These are phyloP conservation scores for Shinisaurus crocodilurus DNA, from an alignment of 2,113 vertebrate genomes.

Conservation along the genomic window DNA sequence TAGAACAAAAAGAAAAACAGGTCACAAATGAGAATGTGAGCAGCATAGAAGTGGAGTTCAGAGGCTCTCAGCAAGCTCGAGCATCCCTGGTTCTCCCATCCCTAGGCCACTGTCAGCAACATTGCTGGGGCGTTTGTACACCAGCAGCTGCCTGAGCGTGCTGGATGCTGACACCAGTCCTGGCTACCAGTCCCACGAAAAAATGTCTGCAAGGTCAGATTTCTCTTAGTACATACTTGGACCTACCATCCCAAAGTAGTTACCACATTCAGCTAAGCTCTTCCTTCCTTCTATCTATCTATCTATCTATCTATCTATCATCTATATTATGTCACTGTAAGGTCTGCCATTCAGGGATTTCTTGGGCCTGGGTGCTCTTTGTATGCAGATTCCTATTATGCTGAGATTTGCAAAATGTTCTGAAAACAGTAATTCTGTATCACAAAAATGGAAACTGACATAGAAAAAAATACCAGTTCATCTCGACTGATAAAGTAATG, in stretches of 20 bases:
- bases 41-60: too few relatives aligned
- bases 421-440: slow-evolving; percentile 35
- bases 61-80: too few relatives aligned
- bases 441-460: slow-evolving; percentile 53
- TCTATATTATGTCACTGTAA: not conserved
- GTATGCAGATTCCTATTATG: slow-evolving; percentile 11
- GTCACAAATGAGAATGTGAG: too few relatives aligned
- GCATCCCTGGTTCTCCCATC: too few relatives aligned
- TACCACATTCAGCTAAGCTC: not conserved
- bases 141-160: too few relatives aligned
- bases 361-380: not conserved
- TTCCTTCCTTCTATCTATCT: not conserved
- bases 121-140: too few relatives aligned
- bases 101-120: too few relatives aligned
- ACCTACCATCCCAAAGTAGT: not conserved
- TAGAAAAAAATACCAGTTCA: slow-evolving; percentile 55
- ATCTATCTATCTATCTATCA: too few relatives aligned
- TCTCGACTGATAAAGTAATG: slow-evolving; percentile 58
- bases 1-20: too few relatives aligned
- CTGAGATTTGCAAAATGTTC: slow-evolving; percentile 34
- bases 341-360: not conserved
- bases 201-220: not conserved
- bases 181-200: not conserved
- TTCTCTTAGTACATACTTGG: not conserved
- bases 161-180: not conserved